These are phyloP conservation scores for Charaxes varanes DNA, from an alignment of 1,140 invertebrate genomes.

Conservation along the genomic window DNA sequence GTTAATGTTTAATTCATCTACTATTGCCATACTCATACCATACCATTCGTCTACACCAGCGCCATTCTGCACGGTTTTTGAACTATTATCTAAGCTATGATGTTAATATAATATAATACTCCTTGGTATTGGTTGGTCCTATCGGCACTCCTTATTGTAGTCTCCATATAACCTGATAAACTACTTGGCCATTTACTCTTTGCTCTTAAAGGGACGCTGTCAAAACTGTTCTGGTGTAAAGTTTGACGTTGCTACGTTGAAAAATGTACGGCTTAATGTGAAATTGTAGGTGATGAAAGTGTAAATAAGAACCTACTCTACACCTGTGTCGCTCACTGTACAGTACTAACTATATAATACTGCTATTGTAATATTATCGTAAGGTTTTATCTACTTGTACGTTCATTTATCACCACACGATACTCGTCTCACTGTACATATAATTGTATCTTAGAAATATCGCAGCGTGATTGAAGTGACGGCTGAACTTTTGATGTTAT, in stretches of 20 bases:
- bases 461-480: conserved; percentile 21
- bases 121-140: too few relatives aligned
- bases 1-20: too few relatives aligned
- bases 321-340: conserved; percentile 70
- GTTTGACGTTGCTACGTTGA: not conserved
- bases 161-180: too few relatives aligned
- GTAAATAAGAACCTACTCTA: conserved; percentile 62
- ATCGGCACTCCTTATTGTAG: too few relatives aligned
- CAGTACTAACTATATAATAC: conserved; percentile 44
- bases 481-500: too few relatives aligned
- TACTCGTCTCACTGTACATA: conserved; percentile 44
- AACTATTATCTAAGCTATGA: too few relatives aligned
- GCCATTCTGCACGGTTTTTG: too few relatives aligned
- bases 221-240: not conserved
- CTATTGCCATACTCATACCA: too few relatives aligned
- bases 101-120: too few relatives aligned
- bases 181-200: not conserved
- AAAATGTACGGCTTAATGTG: conserved; percentile 11
- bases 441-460: conserved; percentile 27
- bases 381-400: conserved; percentile 38
- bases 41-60: too few relatives aligned
- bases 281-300: conserved; percentile 31
- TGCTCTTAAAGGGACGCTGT: not conserved
- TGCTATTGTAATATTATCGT: conserved; percentile 29
- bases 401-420: conserved; percentile 28